Base-by-base conservation (phyloP, 2,113 vertebrate genomes). In the Beaufortia kweichowensis region DNA sequence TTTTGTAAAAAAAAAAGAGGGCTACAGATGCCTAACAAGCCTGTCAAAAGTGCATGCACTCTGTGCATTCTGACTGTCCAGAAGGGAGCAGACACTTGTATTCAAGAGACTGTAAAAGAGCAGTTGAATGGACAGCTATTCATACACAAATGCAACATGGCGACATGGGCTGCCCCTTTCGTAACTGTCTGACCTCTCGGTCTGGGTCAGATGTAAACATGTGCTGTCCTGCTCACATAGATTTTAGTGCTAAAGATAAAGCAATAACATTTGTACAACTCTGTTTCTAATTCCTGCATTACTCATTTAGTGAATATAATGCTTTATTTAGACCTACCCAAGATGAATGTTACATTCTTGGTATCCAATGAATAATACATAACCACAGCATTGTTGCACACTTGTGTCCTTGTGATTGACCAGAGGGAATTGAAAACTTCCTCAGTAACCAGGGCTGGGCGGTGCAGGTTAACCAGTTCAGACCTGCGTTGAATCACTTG, bases 111-210 rank as follows among this genome's bases (percentile, higher is more conserved):
- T 73, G 80, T 87, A 83, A 86, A 87, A 85, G 75, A 83, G 69
- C 84, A 83, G 82, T 88, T 90, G 83, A 90, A 78, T 79, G 66
- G 48, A 60, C 80, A 31, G 84, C 90, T 75, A 89, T 92, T 92
- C 88, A 91, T 84, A 91, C 76, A 89, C 90, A 90, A 91, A 91
- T 92, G 85, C 35, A 79, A 79, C 68, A 74, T 43, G 39, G 80
- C 43, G 63, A 77, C 68, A 69, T 69, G 83, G 83, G 83, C 84
- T 87, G 84, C 82, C 81, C 74, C 77, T 81, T 84, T 78, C 60
- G 75, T 83, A 74, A 80, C 81, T 79, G 82, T 84, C 88, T 84
- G 82, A 75, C 76, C 86, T 60, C 29, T 62, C 73, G 74, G 55
- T 66, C 62, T 56, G 62, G 62, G 67, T 63, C 63, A 21, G 50